Percentiles rank a stretch among this genome's conserved stretches.
Evolutionary conservation across 2,797 vertebrate species (phyloP).

Genomic region (Strix occidentalis): DNA sequence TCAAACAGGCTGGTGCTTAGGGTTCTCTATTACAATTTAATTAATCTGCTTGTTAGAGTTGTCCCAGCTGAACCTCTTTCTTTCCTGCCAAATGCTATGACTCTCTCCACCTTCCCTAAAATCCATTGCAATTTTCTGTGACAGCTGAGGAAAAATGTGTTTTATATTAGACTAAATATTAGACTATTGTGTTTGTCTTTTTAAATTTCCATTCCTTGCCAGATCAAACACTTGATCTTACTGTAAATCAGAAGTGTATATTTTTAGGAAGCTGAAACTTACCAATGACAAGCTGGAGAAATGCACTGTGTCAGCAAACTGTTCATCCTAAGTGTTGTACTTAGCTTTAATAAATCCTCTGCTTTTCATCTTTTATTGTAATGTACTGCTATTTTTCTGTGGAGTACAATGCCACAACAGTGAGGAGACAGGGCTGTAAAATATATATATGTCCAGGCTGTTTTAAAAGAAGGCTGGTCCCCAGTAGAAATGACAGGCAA

Average conservation of each 20-base stretch:
- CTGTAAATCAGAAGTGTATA: background rate
- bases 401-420: background rate
- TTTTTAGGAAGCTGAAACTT: constrained; percentile 2
- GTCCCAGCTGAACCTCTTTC: background rate
- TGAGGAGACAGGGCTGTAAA: background rate
- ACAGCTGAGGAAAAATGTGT: background rate
- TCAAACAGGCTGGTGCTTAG: background rate
- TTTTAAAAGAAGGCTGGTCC: background rate
- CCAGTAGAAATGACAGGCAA: background rate
- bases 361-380: background rate
- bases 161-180: constrained; percentile 30
- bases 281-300: background rate
- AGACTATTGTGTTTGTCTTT: constrained; percentile 3
- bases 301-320: background rate
- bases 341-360: background rate
- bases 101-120: background rate
- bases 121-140: background rate
- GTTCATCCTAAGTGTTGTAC: background rate
- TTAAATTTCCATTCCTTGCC: background rate
- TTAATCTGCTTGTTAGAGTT: background rate
- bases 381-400: background rate
- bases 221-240: constrained; percentile 18
- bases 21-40: background rate
- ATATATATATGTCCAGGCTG: background rate
- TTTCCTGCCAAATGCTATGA: background rate